A percentile compares a stretch with the other conserved stretches of the same genome.
phyloP scores from a whole-genome alignment of 2,888 invertebrate genomes.

The Brenthis daphne region DNA sequence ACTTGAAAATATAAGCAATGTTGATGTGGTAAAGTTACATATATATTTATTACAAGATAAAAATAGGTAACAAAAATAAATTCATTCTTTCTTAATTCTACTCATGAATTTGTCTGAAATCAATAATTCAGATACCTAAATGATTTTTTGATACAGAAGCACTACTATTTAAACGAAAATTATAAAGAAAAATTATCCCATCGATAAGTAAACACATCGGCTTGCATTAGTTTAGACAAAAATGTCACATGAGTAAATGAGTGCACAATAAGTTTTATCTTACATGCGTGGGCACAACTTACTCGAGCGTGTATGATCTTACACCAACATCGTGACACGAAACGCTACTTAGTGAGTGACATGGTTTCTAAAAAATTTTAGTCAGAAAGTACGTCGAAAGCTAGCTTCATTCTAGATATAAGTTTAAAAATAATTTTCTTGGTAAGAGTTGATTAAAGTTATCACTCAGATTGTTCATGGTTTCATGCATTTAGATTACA shows the following conservation, averaged over 20 bases:
- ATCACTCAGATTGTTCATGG: too few relatives aligned
- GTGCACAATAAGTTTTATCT: constrained; percentile 55
- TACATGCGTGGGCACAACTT: constrained; percentile 44
- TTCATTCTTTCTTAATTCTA: too few relatives aligned
- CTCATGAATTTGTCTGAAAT: too few relatives aligned
- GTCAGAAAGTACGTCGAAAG: neutral
- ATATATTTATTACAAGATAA: too few relatives aligned
- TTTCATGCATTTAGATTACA: too few relatives aligned
- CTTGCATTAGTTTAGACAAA: constrained; percentile 5
- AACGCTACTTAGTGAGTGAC: constrained; percentile 23
- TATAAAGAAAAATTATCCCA: neutral
- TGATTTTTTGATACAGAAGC: too few relatives aligned
- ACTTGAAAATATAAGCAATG: too few relatives aligned
- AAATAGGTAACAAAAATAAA: too few relatives aligned
- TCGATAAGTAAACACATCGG: neutral
- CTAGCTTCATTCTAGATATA: neutral
- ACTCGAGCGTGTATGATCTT: constrained; percentile 36
- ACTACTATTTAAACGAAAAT: neutral
- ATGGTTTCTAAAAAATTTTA: constrained; percentile 11
- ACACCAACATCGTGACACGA: constrained; percentile 19
- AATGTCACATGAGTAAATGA: constrained; percentile 49
- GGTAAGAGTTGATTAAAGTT: too few relatives aligned
- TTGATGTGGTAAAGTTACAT: too few relatives aligned
- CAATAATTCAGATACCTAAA: too few relatives aligned
- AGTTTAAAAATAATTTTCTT: neutral